Conservation (phyloP, 2,888 invertebrate species). For the Noctua janthina region DNA sequence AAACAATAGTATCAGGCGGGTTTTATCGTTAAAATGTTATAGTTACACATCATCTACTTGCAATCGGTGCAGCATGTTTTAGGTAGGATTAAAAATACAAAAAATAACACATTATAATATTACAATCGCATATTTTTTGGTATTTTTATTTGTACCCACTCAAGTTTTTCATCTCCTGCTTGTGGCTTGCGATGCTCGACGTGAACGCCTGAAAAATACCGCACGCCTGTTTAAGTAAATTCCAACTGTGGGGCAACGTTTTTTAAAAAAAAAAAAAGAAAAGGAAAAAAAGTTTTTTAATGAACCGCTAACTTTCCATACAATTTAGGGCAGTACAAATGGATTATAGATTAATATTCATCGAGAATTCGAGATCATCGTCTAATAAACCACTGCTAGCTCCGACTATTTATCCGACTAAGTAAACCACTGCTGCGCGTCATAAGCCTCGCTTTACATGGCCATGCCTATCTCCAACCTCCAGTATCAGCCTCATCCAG, state of each 20-base stretch:
- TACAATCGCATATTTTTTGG: conserved; percentile 66
- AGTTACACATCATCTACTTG: neutral
- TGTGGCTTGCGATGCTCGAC: conserved; percentile 68
- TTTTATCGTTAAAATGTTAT: neutral
- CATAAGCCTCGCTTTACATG: neutral
- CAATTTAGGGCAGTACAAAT: neutral
- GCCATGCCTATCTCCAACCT: neutral
- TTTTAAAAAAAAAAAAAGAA: too few relatives aligned
- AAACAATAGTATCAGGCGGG: neutral
- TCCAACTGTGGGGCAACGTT: too few relatives aligned
- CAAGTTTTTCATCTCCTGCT: conserved; percentile 72
- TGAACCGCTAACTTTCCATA: neutral
- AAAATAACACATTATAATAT: neutral
- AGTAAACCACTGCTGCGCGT: neutral
- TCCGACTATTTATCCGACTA: neutral
- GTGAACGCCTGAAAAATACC: conserved; percentile 73
- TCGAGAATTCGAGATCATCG: neutral
- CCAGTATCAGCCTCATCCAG: neutral
- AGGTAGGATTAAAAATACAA: conserved; percentile 8
- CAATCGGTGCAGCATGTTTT: neutral
- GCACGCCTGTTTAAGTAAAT: neutral
- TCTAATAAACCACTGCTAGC: neutral
- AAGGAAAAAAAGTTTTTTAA: too few relatives aligned
- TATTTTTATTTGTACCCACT: conserved; percentile 82
- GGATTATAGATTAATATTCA: neutral